Evolutionary conservation across 1,140 invertebrate species (phyloP).

Genomic region (Drosophila pallidifrons): DNA sequence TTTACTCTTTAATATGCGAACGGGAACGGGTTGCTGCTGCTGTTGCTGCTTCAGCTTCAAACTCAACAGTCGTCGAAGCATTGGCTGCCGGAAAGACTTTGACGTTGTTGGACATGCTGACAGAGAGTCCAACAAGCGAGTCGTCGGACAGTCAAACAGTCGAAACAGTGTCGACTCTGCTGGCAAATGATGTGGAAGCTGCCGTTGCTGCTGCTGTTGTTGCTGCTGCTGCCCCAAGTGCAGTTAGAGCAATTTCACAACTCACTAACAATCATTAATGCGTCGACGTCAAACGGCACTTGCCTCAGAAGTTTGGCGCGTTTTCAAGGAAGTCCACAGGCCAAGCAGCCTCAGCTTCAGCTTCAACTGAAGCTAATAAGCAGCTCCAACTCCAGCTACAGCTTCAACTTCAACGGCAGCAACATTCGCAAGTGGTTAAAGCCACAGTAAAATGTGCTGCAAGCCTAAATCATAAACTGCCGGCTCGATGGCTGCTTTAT

Average conservation of each 20-base stretch:
- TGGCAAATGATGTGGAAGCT: conserved; percentile 78
- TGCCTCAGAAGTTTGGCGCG: conserved; percentile 56
- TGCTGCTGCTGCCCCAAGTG: conserved; percentile 64
- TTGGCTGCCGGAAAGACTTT: conserved; percentile 72
- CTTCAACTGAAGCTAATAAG: conserved; percentile 60
- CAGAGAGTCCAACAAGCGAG: conserved; percentile 35
- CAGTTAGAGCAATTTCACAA: conserved; percentile 83
- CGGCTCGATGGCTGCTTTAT: conserved; percentile 74
- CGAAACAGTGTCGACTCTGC: conserved; percentile 27
- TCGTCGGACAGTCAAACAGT: conserved; percentile 11
- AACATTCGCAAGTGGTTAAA: conserved; percentile 13
- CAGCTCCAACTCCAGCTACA: conserved; percentile 49
- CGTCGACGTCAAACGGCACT: conserved; percentile 70
- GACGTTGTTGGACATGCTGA: conserved; percentile 57
- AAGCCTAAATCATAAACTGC: conserved; percentile 80
- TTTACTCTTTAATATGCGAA: conserved; percentile 83
- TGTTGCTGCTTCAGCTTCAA: conserved; percentile 1
- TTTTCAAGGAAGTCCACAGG: conserved; percentile 67
- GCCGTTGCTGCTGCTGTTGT: conserved; percentile 31
- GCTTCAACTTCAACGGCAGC: background rate
- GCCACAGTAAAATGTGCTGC: conserved; percentile 32
- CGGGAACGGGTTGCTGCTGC: conserved; percentile 45
- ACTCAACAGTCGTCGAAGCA: conserved; percentile 27
- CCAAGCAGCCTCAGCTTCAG: conserved; percentile 58
- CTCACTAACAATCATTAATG: conserved; percentile 83